Conservation (phyloP, 2,113 vertebrate species). For the Thryonomys swinderianus region DNA sequence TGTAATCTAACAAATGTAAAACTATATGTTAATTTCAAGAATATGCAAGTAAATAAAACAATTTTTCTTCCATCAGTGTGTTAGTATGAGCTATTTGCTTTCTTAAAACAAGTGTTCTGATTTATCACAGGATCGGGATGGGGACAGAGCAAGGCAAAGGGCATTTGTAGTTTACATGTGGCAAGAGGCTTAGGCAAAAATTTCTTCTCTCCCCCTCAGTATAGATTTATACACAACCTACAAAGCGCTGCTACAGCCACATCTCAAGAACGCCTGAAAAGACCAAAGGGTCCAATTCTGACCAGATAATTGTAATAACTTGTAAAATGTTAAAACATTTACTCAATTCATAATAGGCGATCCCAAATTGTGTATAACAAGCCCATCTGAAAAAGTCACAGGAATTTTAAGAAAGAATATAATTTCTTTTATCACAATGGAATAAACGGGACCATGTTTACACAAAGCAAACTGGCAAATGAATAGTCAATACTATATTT, state of each 20-base stretch:
- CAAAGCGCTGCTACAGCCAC: background rate
- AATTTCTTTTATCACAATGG: constrained; percentile 43
- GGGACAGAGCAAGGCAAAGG: constrained; percentile 53
- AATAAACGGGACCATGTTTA: constrained; percentile 27
- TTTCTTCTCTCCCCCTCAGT: background rate
- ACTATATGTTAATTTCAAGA: constrained; percentile 62
- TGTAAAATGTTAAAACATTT: constrained; percentile 36
- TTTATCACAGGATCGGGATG: constrained; percentile 63
- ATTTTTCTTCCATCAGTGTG: constrained; percentile 53
- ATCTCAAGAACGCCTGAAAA: constrained; percentile 7
- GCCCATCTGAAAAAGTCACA: background rate
- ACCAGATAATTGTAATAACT: background rate
- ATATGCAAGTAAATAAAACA: constrained; percentile 59
- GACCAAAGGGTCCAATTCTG: background rate
- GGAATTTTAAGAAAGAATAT: background rate
- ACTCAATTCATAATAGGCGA: constrained; percentile 18
- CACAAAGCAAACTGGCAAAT: constrained; percentile 49
- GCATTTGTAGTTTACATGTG: constrained; percentile 48
- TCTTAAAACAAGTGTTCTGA: constrained; percentile 63
- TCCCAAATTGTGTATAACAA: background rate
- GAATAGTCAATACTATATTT: constrained; percentile 48
- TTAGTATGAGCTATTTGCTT: constrained; percentile 19
- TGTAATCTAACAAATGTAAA: constrained; percentile 48
- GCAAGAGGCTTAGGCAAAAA: constrained; percentile 12
- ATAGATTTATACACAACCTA: background rate